A percentile compares a stretch with the other conserved stretches of the same genome.
These are phyloP conservation scores for Himalopsyche anomala DNA, from an alignment of 2,888 invertebrate genomes.

Conservation along the genomic window DNA sequence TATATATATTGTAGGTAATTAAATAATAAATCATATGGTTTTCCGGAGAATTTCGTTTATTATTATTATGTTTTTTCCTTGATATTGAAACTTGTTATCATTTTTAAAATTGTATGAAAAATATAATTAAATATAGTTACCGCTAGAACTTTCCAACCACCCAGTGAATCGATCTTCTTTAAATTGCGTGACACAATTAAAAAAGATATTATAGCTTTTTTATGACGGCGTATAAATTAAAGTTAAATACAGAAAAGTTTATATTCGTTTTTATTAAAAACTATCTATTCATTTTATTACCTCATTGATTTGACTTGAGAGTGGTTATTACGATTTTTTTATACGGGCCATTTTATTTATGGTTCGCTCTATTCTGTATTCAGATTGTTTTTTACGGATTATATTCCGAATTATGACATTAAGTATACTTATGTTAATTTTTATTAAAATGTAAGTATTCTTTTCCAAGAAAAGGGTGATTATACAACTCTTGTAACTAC, in stretches of 20 bases:
- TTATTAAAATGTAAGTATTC: not conserved
- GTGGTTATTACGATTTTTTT: not conserved
- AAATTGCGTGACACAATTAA: slow-evolving; percentile 65
- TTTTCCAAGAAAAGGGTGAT: not conserved
- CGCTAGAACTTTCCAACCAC: not conserved
- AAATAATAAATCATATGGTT: no score
- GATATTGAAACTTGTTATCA: no score
- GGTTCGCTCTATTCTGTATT: not conserved
- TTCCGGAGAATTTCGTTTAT: no score
- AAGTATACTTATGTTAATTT: not conserved
- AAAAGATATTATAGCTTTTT: slow-evolving; percentile 64
- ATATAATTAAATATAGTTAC: no score
- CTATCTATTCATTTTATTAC: slow-evolving; percentile 24
- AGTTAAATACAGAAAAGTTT: slow-evolving; percentile 59
- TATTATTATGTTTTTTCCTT: no score
- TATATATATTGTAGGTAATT: no score
- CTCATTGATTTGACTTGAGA: not conserved
- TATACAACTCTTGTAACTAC: not conserved
- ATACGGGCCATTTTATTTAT: slow-evolving; percentile 6
- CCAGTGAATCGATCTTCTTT: slow-evolving; percentile 56
- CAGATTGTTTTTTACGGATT: not conserved
- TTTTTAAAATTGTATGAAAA: no score
- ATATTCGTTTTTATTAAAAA: slow-evolving; percentile 48
- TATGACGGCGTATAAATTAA: slow-evolving; percentile 63
- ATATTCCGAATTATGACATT: slow-evolving; percentile 8